A percentile compares a stretch with the other conserved stretches of the same genome.
phyloP scores from a whole-genome alignment of 2,888 invertebrate species.

The Nysson spinosus region DNA sequence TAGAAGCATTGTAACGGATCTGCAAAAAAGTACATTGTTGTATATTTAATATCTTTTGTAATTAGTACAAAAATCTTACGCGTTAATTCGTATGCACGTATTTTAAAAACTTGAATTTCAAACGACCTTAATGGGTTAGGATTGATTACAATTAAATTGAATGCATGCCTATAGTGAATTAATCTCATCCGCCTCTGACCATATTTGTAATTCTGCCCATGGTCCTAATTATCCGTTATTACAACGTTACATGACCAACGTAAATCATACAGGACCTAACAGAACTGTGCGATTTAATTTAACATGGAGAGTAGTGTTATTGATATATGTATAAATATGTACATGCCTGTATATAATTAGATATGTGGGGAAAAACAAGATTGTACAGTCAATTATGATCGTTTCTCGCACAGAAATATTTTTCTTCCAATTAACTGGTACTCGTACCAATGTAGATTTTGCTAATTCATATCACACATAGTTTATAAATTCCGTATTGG shows the following conservation, averaged over 20 bases:
- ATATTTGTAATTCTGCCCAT: conserved; percentile 17
- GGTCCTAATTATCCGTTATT: conserved; percentile 28
- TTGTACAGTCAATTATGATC: neutral
- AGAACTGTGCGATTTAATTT: conserved; percentile 11
- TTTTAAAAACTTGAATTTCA: too few species aligned
- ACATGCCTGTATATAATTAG: conserved; percentile 47
- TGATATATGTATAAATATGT: conserved; percentile 38
- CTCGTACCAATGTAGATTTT: neutral
- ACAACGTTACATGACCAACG: neutral
- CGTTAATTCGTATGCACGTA: too few species aligned
- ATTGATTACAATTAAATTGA: too few species aligned
- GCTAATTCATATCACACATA: neutral
- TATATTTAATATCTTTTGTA: conserved; percentile 19
- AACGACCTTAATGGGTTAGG: too few species aligned
- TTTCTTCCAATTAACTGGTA: conserved; percentile 8
- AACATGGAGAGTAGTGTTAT: conserved; percentile 3
- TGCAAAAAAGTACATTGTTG: neutral
- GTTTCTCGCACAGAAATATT: conserved; percentile 2
- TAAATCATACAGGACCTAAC: neutral
- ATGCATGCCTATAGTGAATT: conserved; percentile 1
- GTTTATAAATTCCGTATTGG: too few species aligned
- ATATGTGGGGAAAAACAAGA: conserved; percentile 1
- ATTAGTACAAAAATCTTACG: too few species aligned
- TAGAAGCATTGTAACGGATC: too few species aligned
- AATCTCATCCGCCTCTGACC: conserved; percentile 10